Evolutionary conservation across 2,797 vertebrate species (phyloP).

Genomic region (Crax fasciolata): DNA sequence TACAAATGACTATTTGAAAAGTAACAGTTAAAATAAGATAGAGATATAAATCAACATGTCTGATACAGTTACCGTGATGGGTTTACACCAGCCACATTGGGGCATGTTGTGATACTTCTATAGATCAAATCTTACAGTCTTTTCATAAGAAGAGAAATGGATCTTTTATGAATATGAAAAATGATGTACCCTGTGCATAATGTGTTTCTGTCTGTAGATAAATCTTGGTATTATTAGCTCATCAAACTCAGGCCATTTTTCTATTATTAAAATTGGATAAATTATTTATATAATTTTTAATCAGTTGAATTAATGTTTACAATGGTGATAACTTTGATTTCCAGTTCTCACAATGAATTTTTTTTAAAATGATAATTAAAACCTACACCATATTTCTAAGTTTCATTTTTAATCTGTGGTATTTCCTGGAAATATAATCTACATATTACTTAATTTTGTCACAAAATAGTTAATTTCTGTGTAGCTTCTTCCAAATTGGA

Average conservation of each 20-base stretch:
- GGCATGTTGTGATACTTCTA: constrained; percentile 13
- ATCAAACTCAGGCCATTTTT: constrained; percentile 39
- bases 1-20: constrained; percentile 38
- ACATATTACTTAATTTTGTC: neutral
- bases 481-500: constrained; percentile 37
- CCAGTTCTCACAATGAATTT: neutral
- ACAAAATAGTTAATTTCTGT: constrained; percentile 26
- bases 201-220: constrained; percentile 47
- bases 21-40: constrained; percentile 38
- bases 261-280: constrained; percentile 24
- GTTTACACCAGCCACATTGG: constrained; percentile 22
- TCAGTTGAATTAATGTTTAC: constrained; percentile 27
- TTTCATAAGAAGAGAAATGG: constrained; percentile 26
- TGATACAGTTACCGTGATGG: neutral
- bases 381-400: neutral
- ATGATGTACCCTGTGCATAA: neutral
- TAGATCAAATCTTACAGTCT: constrained; percentile 15
- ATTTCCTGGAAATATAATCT: constrained; percentile 11
- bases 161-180: constrained; percentile 25
- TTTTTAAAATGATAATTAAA: neutral
- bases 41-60: constrained; percentile 4
- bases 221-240: constrained; percentile 50
- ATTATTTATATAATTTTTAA: constrained; percentile 39
- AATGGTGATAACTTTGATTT: constrained; percentile 39
- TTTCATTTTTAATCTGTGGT: neutral